These are phyloP conservation scores for Acanthurus leucopareius DNA, from an alignment of 2,797 vertebrate species.

Conservation along the genomic window DNA sequence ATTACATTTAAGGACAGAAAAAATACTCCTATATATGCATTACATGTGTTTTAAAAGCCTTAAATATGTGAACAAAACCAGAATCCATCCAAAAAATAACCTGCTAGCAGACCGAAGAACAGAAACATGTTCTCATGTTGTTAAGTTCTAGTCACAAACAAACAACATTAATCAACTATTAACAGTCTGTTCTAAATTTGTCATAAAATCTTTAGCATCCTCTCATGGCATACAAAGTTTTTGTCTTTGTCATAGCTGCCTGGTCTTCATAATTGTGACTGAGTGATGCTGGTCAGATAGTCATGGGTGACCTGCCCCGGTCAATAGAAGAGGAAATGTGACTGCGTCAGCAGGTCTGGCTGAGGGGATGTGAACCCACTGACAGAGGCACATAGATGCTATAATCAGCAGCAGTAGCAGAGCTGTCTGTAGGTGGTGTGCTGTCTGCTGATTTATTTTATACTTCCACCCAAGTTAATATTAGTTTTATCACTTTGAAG, in stretches of 20 bases:
- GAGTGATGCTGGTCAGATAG: slow-evolving; percentile 57
- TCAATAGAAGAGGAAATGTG: slow-evolving; percentile 76
- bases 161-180: neutral
- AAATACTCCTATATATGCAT: neutral
- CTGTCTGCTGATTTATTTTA: slow-evolving; percentile 23
- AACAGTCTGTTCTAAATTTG: neutral
- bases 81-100: neutral
- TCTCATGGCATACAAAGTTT: slow-evolving; percentile 15
- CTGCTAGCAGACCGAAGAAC: neutral
- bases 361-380: slow-evolving; percentile 62
- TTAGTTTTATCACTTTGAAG: neutral
- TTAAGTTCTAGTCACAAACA: neutral
- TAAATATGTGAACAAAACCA: neutral
- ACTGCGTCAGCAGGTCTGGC: slow-evolving; percentile 70
- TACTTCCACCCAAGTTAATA: neutral
- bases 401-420: slow-evolving; percentile 45
- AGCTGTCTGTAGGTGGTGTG: neutral
- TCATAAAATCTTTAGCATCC: slow-evolving; percentile 1
- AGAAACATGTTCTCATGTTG: neutral
- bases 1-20: neutral
- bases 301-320: slow-evolving; percentile 70
- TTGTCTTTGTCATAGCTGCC: slow-evolving; percentile 42
- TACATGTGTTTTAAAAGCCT: too few relatives aligned
- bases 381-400: slow-evolving; percentile 50
- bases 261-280: slow-evolving; percentile 45